Percentiles rank a stretch among this genome's conserved stretches.
These are phyloP conservation scores for Timema podura DNA, from an alignment of 2,888 invertebrate genomes.

Conservation along the genomic window DNA sequence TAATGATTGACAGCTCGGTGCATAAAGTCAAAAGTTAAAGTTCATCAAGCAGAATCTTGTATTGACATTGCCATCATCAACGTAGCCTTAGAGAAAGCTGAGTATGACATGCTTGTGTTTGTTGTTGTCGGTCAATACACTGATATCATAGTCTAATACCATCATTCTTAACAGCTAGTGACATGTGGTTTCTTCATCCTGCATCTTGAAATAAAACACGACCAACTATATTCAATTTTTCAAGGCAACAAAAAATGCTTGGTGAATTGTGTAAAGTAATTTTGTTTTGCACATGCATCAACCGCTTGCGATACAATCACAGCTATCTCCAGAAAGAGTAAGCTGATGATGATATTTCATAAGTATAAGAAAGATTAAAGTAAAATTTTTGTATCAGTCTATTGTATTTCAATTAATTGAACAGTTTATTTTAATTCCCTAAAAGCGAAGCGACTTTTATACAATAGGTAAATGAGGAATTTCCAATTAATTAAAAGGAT, in stretches of 20 bases:
- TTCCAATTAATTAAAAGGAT: too few relatives aligned
- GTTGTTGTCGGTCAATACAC: neutral
- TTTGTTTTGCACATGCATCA: slow-evolving; percentile 2
- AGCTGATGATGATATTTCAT: too few relatives aligned
- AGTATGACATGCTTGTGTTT: too few relatives aligned
- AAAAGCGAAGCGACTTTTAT: too few relatives aligned
- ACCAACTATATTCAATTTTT: neutral
- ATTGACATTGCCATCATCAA: neutral
- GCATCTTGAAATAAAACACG: neutral
- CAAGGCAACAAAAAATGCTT: neutral
- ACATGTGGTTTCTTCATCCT: neutral
- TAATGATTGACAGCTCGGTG: neutral
- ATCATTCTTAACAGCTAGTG: neutral
- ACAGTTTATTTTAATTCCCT: too few relatives aligned
- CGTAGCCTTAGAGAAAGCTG: neutral
- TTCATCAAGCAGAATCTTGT: neutral
- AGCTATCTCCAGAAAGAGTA: too few relatives aligned
- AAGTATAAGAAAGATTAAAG: too few relatives aligned
- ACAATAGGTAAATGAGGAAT: too few relatives aligned
- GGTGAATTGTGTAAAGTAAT: too few relatives aligned
- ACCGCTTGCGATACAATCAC: too few relatives aligned
- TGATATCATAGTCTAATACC: neutral
- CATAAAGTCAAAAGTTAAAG: neutral
- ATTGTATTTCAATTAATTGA: too few relatives aligned
- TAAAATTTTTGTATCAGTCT: too few relatives aligned